A percentile compares a stretch with the other conserved stretches of the same genome.
Conservation (phyloP, 1,140 invertebrate species). For the Carposina sasakii region DNA sequence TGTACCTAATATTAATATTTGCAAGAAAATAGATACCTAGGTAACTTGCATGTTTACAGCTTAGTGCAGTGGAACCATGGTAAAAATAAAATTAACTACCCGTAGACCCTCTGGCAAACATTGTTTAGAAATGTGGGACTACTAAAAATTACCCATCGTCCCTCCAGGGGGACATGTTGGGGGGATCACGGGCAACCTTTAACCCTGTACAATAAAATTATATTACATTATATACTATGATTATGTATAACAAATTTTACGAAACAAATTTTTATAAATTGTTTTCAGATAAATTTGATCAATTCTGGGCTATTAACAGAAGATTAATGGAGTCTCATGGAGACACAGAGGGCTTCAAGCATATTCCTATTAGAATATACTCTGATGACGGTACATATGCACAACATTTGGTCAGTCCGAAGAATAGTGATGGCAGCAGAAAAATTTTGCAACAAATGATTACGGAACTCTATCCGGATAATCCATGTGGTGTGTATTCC, state of each 20-base stretch:
- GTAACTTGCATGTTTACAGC: no score
- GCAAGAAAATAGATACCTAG: no score
- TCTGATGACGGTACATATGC: conserved; percentile 81
- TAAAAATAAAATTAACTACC: no score
- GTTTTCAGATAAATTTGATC: conserved; percentile 95
- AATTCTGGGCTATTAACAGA: conserved; percentile 98
- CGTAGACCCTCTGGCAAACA: no score
- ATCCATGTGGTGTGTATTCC: conserved; percentile 62
- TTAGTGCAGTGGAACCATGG: no score
- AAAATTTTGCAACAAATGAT: conserved; percentile 83
- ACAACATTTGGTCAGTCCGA: conserved; percentile 85
- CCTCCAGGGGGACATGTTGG: no score
- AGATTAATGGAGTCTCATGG: conserved; percentile 91
- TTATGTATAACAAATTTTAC: neutral
- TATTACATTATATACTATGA: no score
- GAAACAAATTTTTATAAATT: conserved; percentile 7
- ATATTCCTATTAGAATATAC: conserved; percentile 94
- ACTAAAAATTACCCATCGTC: no score
- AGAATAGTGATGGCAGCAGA: conserved; percentile 81
- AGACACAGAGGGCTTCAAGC: conserved; percentile 88
- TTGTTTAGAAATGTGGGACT: no score
- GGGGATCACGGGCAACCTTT: no score
- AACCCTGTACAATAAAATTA: no score
- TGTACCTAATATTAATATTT: no score
- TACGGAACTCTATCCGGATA: conserved; percentile 79